Conservation (phyloP, 2,888 invertebrate species). For the Platerodrilus igneus region DNA sequence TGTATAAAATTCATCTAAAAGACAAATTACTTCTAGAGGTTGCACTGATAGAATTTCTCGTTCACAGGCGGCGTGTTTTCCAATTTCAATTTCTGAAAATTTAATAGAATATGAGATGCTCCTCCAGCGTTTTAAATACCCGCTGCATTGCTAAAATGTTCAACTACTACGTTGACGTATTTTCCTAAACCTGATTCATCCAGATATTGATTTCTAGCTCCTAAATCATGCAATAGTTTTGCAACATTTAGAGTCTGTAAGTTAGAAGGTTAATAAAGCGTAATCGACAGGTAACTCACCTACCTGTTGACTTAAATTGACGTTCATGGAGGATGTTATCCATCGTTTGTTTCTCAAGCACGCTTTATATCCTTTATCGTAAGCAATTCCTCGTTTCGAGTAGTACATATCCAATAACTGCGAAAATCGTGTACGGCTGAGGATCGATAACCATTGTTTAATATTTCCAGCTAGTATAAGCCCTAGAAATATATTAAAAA, state of each 20-base stretch:
- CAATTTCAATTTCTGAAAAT: constrained; percentile 28
- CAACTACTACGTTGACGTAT: constrained; percentile 49
- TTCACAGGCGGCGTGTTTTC: constrained; percentile 40
- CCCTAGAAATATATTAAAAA: too few species aligned
- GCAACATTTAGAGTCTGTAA: constrained; percentile 40
- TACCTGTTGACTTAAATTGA: constrained; percentile 47
- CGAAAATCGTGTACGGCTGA: constrained; percentile 54
- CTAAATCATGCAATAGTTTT: constrained; percentile 38
- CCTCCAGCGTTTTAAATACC: constrained; percentile 32
- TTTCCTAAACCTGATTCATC: constrained; percentile 48
- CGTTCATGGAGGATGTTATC: constrained; percentile 44
- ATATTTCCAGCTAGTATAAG: constrained; percentile 53
- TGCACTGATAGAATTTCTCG: constrained; percentile 42
- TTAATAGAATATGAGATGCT: neutral
- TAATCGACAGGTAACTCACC: constrained; percentile 16
- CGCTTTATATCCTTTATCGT: constrained; percentile 54
- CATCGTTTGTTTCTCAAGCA: constrained; percentile 54
- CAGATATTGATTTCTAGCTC: constrained; percentile 33
- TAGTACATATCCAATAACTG: constrained; percentile 67
- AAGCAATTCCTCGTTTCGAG: constrained; percentile 57
- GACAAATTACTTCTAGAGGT: constrained; percentile 54
- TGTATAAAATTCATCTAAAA: constrained; percentile 57
- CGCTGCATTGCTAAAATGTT: constrained; percentile 51
- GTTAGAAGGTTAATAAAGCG: constrained; percentile 14
- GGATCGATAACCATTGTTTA: constrained; percentile 51